These are phyloP conservation scores for Gymnopithys bicolor DNA, from an alignment of 2,797 vertebrate species.

Conservation along the genomic window DNA sequence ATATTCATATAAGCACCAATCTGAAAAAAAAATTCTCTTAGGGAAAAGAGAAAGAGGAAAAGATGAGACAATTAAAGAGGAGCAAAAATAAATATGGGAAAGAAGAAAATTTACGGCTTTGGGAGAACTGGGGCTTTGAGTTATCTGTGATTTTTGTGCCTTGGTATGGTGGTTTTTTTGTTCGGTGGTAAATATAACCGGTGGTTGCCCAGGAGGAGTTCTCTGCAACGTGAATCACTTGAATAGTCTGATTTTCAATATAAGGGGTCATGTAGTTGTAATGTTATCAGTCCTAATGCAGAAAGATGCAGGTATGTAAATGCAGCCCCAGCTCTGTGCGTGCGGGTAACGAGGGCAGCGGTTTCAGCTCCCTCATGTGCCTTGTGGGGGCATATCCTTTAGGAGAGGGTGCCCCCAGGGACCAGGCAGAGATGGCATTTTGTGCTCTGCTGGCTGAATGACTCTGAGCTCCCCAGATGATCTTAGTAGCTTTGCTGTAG, in stretches of 20 bases:
- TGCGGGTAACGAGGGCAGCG: background rate
- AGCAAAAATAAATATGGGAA: background rate
- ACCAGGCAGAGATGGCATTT: background rate
- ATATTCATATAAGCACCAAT: background rate
- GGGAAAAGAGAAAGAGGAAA: background rate
- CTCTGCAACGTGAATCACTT: background rate
- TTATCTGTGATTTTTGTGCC: background rate
- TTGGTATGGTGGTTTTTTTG: background rate
- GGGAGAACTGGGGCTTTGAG: background rate
- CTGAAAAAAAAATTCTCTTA: background rate
- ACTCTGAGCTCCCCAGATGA: background rate
- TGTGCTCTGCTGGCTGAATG: background rate
- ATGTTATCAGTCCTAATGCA: background rate
- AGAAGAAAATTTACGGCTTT: background rate
- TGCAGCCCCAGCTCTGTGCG: background rate
- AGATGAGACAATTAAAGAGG: background rate
- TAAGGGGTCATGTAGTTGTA: background rate
- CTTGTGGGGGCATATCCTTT: background rate
- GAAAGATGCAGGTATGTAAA: background rate
- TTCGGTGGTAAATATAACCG: background rate
- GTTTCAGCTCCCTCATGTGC: background rate
- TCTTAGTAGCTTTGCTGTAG: background rate
- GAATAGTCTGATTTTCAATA: background rate
- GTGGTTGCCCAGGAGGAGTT: background rate
- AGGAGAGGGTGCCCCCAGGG: background rate